Evolutionary conservation across 2,797 vertebrate species (phyloP).

Genomic region (Champsocephalus esox): DNA sequence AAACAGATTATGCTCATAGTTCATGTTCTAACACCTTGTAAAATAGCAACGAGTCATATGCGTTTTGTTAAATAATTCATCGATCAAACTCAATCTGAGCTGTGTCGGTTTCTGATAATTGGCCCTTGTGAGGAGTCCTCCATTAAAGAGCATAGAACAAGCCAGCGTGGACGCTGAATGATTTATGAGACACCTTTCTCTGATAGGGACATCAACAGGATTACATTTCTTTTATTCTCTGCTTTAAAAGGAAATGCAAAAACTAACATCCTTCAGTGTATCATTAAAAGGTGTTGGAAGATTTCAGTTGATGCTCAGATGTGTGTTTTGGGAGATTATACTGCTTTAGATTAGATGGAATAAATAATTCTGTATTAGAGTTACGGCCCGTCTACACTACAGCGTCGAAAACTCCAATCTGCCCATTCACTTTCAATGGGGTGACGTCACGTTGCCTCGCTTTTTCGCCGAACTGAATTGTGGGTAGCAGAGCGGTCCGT

Average conservation of each 20-base stretch:
- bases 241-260: conserved; percentile 23
- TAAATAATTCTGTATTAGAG: conserved; percentile 7
- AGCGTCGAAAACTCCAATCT: too few relatives aligned
- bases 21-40: conserved; percentile 78
- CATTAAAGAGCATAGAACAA: conserved; percentile 66
- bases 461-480: too few relatives aligned
- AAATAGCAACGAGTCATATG: conserved; percentile 73
- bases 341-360: background rate
- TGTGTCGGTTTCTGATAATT: conserved; percentile 76
- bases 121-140: conserved; percentile 67
- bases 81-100: conserved; percentile 68
- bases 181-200: conserved; percentile 73
- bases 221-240: conserved; percentile 62
- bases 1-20: conserved; percentile 59
- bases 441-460: too few relatives aligned
- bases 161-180: conserved; percentile 69
- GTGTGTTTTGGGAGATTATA: background rate
- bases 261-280: conserved; percentile 14
- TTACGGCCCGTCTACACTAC: background rate
- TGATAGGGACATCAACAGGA: conserved; percentile 63
- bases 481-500: too few relatives aligned
- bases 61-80: conserved; percentile 80
- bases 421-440: too few relatives aligned
- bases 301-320: background rate
- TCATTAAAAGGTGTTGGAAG: conserved; percentile 24